Base-by-base conservation (phyloP, 2,797 vertebrate genomes). In the Thunnus albacares region DNA sequence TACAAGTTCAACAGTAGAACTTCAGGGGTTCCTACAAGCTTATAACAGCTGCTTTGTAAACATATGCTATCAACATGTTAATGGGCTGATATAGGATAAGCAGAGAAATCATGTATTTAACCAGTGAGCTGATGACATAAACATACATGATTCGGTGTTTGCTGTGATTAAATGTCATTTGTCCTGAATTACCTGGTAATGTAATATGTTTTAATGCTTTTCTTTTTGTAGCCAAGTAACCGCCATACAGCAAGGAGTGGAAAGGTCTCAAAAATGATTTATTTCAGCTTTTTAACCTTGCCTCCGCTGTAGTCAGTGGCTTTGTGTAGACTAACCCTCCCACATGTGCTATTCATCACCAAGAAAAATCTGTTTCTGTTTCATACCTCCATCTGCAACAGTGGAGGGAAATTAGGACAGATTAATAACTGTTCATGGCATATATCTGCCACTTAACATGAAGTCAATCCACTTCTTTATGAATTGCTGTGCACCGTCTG, bases 151-250 rank as follows among this genome's bases (percentile, higher is more conserved):
- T 90, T 77, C 56, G 65, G 14, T 77, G 26, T 83, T 77, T 82
- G 61, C 77, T 73, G 22, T 55, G n/a, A 60, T 71, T 18, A 20
- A 13, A 30, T 58, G 57, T 76, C 45, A 10, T 76, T 70, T 82
- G 63, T 56, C 43, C 52, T 75, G 7, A 75, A 12, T 24, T 69
- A 30, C 51, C 22, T 59, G 41, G 59, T 84, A 77, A 67, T 65
- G 56, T 88, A 83, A 93, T 71, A 8, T 63, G 66, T 70, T 76
- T 79, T 67, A 83, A 77, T 92, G 87, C 79, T 89, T 90, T 91
- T 89, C 60, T 80, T 45, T 86, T 90, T 87, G 63, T 93, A 95
- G 94, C 78, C 90, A 90, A 89, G 88, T 92, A 81, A 91, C 86
- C 0, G 64, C 88, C 74, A 78, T 93, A 77, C 91, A 90, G 58